Percentiles rank a stretch among this genome's conserved stretches.
phyloP scores from a whole-genome alignment of 2,113 vertebrate genomes.

The Orthonyx spaldingii region DNA sequence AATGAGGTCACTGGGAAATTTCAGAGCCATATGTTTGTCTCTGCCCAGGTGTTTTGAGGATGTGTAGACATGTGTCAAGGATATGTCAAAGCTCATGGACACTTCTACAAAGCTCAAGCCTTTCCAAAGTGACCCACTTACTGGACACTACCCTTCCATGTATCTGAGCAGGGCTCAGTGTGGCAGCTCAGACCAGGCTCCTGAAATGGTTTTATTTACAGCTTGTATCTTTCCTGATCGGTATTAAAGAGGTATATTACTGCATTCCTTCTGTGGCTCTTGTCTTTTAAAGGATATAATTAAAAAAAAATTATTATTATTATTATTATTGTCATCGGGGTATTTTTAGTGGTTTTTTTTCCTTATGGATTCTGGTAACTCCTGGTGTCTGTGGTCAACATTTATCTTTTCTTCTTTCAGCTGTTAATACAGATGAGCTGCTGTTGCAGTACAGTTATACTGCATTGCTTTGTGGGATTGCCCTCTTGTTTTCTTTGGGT shows the following conservation, averaged over 20 bases:
- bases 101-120: background rate
- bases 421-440: background rate
- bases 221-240: background rate
- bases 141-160: rapidly evolving
- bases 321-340: background rate
- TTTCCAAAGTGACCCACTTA: background rate
- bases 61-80: constrained; percentile 56
- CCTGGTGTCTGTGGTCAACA: background rate
- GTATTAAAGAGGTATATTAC: background rate
- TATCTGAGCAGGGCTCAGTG: background rate
- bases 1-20: constrained; percentile 40
- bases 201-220: background rate
- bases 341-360: background rate
- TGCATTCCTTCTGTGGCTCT: background rate
- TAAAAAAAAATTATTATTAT: background rate
- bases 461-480: background rate
- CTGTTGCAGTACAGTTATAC: background rate
- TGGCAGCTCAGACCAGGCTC: background rate
- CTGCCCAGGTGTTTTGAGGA: constrained; percentile 47
- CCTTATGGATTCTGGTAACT: background rate
- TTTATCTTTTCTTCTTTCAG: background rate
- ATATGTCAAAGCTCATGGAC: constrained; percentile 43
- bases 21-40: constrained; percentile 30
- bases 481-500: background rate
- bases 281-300: background rate